Conservation (phyloP, 2,113 vertebrate species). For the Pelecanoides urinatrix region DNA sequence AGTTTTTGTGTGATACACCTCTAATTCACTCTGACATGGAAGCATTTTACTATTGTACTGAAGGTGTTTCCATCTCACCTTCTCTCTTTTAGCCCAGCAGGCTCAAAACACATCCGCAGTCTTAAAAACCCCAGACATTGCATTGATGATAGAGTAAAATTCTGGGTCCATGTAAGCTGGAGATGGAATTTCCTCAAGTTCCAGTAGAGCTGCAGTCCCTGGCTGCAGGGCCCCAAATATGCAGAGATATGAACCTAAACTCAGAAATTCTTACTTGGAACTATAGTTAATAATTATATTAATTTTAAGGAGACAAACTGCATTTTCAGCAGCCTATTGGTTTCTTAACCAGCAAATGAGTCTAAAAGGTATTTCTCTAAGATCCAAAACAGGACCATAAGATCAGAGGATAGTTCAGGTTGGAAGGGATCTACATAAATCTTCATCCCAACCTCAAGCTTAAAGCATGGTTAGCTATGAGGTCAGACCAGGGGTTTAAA, state of each 20-base stretch:
- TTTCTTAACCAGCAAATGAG: background rate
- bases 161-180: background rate
- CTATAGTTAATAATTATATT: background rate
- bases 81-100: background rate
- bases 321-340: background rate
- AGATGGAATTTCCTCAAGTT: background rate
- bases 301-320: background rate
- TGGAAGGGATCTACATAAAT: background rate
- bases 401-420: background rate
- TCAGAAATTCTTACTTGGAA: background rate
- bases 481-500: background rate
- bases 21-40: background rate
- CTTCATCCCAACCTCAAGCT: background rate
- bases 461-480: background rate
- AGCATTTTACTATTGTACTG: background rate
- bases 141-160: background rate
- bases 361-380: background rate
- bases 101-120: background rate
- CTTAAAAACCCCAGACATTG: background rate
- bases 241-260: background rate
- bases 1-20: background rate
- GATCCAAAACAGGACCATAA: background rate
- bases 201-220: background rate
- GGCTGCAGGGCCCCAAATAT: background rate
- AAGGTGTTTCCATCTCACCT: background rate